A percentile compares a stretch with the other conserved stretches of the same genome.
Conservation (phyloP, 1,140 invertebrate species). For the Calycopis cecrops region DNA sequence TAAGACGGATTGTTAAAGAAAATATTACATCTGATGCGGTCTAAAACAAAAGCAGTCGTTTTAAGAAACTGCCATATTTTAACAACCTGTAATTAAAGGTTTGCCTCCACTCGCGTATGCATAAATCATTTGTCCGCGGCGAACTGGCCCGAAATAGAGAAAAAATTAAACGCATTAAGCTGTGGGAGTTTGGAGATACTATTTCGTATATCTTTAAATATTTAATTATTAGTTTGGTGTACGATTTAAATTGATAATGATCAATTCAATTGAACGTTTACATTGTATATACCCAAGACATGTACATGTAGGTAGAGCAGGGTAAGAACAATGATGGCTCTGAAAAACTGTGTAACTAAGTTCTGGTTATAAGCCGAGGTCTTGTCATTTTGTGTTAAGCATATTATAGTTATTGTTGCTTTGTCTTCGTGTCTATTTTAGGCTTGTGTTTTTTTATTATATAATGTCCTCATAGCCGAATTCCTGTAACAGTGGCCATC, state of each 20-base stretch:
- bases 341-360: no score
- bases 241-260: background rate
- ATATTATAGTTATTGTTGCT: no score
- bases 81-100: slow-evolving; percentile 75
- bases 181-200: slow-evolving; percentile 44
- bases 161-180: slow-evolving; percentile 72
- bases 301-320: no score
- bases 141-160: slow-evolving; percentile 72
- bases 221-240: slow-evolving; percentile 6
- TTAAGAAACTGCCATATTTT: slow-evolving; percentile 75
- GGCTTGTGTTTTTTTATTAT: no score
- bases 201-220: slow-evolving; percentile 18
- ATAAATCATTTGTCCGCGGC: slow-evolving; percentile 72
- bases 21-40: slow-evolving; percentile 53
- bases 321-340: no score
- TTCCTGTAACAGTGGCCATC: no score
- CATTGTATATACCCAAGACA: no score
- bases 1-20: slow-evolving; percentile 35
- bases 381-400: no score
- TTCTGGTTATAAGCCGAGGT: no score
- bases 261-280: no score
- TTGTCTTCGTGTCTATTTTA: no score
- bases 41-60: slow-evolving; percentile 72
- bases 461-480: no score
- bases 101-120: slow-evolving; percentile 69